Evolutionary conservation across 1,140 invertebrate species (phyloP), one percentile per base, ranked within the genome.

Genomic region (Drosophila parvula): DNA sequence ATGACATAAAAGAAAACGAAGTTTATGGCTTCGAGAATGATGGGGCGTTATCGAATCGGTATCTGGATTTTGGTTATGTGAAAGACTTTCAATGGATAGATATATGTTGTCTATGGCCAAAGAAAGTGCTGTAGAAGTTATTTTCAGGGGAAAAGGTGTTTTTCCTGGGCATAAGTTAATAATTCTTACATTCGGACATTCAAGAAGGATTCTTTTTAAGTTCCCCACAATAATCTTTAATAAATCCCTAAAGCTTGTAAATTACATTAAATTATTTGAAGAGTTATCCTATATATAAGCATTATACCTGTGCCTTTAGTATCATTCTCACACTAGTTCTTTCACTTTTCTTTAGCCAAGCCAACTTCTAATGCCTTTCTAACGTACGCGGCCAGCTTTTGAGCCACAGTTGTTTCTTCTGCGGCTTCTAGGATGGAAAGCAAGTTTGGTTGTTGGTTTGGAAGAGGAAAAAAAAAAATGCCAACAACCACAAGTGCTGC

Each of bases 291-390:
- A 8, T 2, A 27, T 34, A 16, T 34, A 0, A 27, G 0, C 18
- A 4, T 32, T 41, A 3, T 7, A 0, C 12, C 2, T 16, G 9
- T 3, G 9, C 30, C 12, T 36, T 12, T 18, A 12, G 32, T 57
- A 27, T 22, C 4, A 8, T 16, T 36, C 48, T 32, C 47, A 18
- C 10, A 43, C 47, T 50, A 64, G 65, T 69, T 82, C 67, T 88
- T 79, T 76, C 79, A 82, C 83, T 86, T 88, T 79, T 88, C 53
- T 88, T 84, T 63, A 59, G 36, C 45, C 40, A 40, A 34, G 27
- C 36, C 55, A 60, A 38, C 74, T 48, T 85, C 78, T 81, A 81
- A 78, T 74, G 68, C 74, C 79, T 74, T 78, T 83, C 71, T 81
- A 81, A 81, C 27, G 41, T 47, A 70, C 34, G 51, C 30, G 30